phyloP scores from a whole-genome alignment of 2,113 vertebrate species.

The Ceyx cyanopectus region DNA sequence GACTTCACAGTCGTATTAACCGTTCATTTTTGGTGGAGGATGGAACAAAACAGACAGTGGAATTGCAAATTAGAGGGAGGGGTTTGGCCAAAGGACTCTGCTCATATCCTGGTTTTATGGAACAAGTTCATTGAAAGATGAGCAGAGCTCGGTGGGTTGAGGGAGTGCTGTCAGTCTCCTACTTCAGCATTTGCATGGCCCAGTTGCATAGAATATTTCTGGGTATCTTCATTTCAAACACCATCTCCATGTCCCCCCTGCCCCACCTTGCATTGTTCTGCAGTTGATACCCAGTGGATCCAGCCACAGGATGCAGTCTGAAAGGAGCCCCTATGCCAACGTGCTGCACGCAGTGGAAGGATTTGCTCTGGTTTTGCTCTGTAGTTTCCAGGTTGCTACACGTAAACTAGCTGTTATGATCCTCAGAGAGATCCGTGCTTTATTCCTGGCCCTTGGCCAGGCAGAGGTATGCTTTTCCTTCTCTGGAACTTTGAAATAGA shows the following conservation, averaged over 20 bases:
- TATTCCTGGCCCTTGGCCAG: conserved; percentile 92
- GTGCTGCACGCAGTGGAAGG: conserved; percentile 94
- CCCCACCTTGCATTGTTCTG: neutral
- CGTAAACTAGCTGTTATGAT: conserved; percentile 95
- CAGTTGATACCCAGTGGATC: conserved; percentile 82
- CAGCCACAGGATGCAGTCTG: conserved; percentile 82
- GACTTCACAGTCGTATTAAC: neutral
- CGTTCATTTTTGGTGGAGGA: neutral
- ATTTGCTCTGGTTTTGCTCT: conserved; percentile 92
- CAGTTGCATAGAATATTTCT: neutral
- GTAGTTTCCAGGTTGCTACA: conserved; percentile 94
- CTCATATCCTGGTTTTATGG: neutral
- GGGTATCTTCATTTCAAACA: neutral
- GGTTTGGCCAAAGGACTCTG: neutral
- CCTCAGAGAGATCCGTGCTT: conserved; percentile 92
- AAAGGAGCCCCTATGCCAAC: conserved; percentile 86
- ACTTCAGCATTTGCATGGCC: neutral
- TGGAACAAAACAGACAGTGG: neutral
- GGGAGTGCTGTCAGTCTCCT: neutral
- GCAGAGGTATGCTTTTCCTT: conserved; percentile 84
- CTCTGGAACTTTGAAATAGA: conserved; percentile 3
- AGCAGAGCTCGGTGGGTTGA: neutral
- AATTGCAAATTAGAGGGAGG: neutral
- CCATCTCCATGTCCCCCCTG: neutral
- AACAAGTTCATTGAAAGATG: neutral